These are phyloP conservation scores for Melanchra persicariae DNA, from an alignment of 2,888 invertebrate genomes.

Conservation along the genomic window DNA sequence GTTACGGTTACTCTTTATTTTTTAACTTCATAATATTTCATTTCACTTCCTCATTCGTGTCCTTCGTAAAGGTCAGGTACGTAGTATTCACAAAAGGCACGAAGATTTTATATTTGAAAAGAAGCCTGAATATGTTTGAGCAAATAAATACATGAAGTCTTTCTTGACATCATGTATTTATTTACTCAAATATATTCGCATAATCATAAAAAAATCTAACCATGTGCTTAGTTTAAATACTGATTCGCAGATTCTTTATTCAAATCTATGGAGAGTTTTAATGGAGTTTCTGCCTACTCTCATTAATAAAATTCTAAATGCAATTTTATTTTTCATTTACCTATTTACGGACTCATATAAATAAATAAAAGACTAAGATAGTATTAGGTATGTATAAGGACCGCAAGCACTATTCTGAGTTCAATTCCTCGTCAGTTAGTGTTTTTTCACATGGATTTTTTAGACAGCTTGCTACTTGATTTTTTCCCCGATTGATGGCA, in stretches of 20 bases:
- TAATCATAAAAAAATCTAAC: no score
- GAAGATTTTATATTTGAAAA: neutral
- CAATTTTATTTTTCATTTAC: neutral
- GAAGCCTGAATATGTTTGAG: neutral
- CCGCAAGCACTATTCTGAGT: no score
- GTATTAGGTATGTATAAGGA: no score
- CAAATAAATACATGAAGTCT: no score
- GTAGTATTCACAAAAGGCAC: slow-evolving; percentile 1
- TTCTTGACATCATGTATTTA: no score
- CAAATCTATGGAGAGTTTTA: no score
- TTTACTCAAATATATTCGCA: neutral
- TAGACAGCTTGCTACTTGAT: no score
- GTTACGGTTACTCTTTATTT: neutral
- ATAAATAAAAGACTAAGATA: no score
- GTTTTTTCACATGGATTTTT: no score
- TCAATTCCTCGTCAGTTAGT: neutral
- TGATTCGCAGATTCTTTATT: no score
- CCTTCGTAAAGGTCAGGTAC: neutral
- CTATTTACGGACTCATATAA: neutral
- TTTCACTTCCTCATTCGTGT: neutral
- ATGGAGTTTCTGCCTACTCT: neutral
- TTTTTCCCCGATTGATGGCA: no score
- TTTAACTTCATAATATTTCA: neutral
- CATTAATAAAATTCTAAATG: neutral
- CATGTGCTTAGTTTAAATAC: no score